Base-by-base conservation (phyloP, 2,113 vertebrate species). In the Bungarus multicinctus region DNA sequence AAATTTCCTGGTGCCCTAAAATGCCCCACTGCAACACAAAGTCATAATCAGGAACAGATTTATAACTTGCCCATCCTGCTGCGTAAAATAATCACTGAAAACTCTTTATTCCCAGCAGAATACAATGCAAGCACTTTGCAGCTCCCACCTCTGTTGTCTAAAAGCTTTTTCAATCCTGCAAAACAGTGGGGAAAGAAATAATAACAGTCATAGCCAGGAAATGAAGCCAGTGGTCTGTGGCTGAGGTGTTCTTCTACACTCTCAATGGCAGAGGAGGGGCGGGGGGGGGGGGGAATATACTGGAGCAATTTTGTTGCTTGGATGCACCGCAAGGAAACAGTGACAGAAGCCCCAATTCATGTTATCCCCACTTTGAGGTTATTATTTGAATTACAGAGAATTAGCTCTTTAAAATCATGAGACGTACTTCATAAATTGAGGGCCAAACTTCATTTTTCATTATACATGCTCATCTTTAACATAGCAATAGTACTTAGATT, bases 41-140 rank as follows among this genome's bases (percentile, higher is more conserved):
- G 2, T 50, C 34, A 89, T 60, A 94, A 87, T 45, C 18, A 89
- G 39, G 23, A 10, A 45, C 45, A 93, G 92, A 89, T 89, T 93
- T 94, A 92, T 60, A 95, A 47, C 0, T 23, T 0, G 47, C 64
- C 53, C 57, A 3, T 60, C 2, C 30, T 90, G 7, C 14, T 89
- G 45, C 85, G 23, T 53, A n/a, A n/a, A 94, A 53, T 20, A 0
- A 88, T 89, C 89, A 93, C 9, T 2, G 53, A 85, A 95, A 93
- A 91, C 45, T 0, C 1, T 90, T 47, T 94, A 50, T 94, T 92
- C 89, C 7, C 58, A 88, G 39, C 11, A 93, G 91, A 74, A 64
- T 6, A 90, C 0, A 34, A 93, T 45, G 5, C 1, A 92, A 92
- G 53, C 54, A 0, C 6, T 93, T 91, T 92, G 54, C 18, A 2